These are phyloP conservation scores for Diaphora mendica DNA, from an alignment of 2,888 invertebrate genomes.

Conservation along the genomic window DNA sequence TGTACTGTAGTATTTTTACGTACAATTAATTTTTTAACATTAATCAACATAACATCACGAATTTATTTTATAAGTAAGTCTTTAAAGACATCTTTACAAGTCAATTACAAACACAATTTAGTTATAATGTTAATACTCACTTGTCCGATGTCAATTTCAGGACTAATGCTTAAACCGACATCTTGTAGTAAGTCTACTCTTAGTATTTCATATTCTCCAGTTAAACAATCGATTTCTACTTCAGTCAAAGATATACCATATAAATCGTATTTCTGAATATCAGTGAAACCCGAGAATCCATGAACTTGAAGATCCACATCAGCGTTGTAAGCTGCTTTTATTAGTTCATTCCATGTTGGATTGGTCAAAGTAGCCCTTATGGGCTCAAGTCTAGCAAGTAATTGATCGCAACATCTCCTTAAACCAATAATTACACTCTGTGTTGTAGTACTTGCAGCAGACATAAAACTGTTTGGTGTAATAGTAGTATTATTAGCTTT, in stretches of 20 bases:
- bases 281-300: constrained; percentile 42
- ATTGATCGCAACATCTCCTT: constrained; percentile 44
- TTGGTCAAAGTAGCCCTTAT: constrained; percentile 51
- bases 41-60: no score
- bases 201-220: constrained; percentile 87
- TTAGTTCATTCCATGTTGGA: constrained; percentile 81
- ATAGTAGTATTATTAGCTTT: constrained; percentile 87
- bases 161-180: constrained; percentile 88
- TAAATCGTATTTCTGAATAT: constrained; percentile 60
- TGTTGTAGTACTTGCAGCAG: constrained; percentile 88
- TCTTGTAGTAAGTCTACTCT: constrained; percentile 89
- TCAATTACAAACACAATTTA: no score
- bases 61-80: no score
- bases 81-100: no score
- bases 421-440: constrained; percentile 56
- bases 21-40: no score
- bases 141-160: constrained; percentile 89
- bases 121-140: no score
- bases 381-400: constrained; percentile 47
- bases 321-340: constrained; percentile 74
- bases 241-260: constrained; percentile 88
- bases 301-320: constrained; percentile 65
- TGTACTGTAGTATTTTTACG: no score
- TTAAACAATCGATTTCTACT: no score
- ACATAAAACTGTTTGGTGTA: constrained; percentile 87